Evolutionary conservation across 2,113 vertebrate genomes (phyloP).

Genomic region (Scophthalmus maximus): DNA sequence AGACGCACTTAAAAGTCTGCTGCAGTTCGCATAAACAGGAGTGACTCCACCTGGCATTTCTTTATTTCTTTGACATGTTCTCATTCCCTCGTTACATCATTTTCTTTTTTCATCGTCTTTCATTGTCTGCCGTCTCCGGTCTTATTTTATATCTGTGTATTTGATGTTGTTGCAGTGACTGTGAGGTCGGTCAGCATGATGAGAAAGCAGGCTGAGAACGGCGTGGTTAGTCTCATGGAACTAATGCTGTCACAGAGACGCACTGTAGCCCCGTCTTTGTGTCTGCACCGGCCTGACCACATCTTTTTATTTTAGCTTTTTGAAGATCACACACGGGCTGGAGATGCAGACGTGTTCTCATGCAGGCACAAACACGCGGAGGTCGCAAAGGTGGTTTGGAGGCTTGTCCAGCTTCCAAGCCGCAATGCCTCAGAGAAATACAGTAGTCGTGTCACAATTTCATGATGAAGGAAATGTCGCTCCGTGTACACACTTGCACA

Average conservation of each 20-base stretch:
- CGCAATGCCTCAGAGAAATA: conserved; percentile 31
- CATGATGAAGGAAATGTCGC: conserved; percentile 11
- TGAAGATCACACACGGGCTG: background rate
- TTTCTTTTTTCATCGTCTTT: too few relatives aligned
- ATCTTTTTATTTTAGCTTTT: conserved; percentile 40
- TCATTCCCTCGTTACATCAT: too few relatives aligned
- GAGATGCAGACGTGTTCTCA: conserved; percentile 52
- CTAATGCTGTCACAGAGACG: conserved; percentile 24
- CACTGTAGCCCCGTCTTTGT: conserved; percentile 5
- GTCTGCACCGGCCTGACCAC: conserved; percentile 28
- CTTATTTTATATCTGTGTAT: too few relatives aligned
- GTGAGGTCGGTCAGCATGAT: conserved; percentile 18
- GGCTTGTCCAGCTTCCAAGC: conserved; percentile 28
- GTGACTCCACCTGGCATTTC: too few relatives aligned
- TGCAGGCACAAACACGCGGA: conserved; percentile 36
- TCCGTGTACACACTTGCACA: background rate
- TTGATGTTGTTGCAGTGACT: conserved; percentile 21
- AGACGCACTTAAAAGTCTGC: too few relatives aligned
- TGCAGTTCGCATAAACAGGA: too few relatives aligned
- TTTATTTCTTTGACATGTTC: too few relatives aligned
- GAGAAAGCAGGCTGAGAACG: conserved; percentile 13
- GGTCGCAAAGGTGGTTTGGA: conserved; percentile 35
- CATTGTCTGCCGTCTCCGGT: too few relatives aligned
- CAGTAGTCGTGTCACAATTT: conserved; percentile 13
- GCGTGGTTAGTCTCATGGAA: conserved; percentile 19